A percentile compares a stretch with the other conserved stretches of the same genome.
phyloP scores from a whole-genome alignment of 2,797 vertebrate species.

The Anolis apletophallus region DNA sequence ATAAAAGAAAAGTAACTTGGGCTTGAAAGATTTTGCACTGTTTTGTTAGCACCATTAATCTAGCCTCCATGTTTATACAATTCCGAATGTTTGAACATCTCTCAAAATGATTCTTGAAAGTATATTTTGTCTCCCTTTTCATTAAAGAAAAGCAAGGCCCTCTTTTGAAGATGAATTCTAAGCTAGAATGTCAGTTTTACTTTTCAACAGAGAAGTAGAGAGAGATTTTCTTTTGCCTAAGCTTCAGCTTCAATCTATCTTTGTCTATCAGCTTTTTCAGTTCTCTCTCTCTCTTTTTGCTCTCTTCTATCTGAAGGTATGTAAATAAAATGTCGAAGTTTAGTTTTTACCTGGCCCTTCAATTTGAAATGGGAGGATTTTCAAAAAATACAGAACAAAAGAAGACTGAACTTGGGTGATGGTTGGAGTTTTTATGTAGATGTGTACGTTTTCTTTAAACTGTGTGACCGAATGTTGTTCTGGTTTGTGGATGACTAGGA shows the following conservation, averaged over 20 bases:
- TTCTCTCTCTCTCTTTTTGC: constrained; percentile 37
- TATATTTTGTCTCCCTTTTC: constrained; percentile 50
- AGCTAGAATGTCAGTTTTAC: constrained; percentile 60
- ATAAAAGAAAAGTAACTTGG: constrained; percentile 45
- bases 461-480: too few species aligned
- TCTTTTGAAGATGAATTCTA: constrained; percentile 67
- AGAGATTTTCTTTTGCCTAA: constrained; percentile 51
- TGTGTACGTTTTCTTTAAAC: too few species aligned
- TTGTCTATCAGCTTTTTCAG: constrained; percentile 51
- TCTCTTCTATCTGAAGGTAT: constrained; percentile 51
- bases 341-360: constrained; percentile 48
- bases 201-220: constrained; percentile 52
- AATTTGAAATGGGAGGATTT: constrained; percentile 33
- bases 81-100: constrained; percentile 58
- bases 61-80: constrained; percentile 40
- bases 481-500: too few species aligned
- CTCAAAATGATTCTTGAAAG: constrained; percentile 63
- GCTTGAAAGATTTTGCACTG: constrained; percentile 41
- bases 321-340: constrained; percentile 51
- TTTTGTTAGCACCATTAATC: constrained; percentile 45
- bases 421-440: too few species aligned
- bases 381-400: constrained; percentile 25
- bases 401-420: constrained; percentile 10
- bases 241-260: constrained; percentile 52
- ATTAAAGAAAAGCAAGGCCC: constrained; percentile 44